Conservation (phyloP, 2,797 vertebrate species). For the Acipenser oxyrinchus region DNA sequence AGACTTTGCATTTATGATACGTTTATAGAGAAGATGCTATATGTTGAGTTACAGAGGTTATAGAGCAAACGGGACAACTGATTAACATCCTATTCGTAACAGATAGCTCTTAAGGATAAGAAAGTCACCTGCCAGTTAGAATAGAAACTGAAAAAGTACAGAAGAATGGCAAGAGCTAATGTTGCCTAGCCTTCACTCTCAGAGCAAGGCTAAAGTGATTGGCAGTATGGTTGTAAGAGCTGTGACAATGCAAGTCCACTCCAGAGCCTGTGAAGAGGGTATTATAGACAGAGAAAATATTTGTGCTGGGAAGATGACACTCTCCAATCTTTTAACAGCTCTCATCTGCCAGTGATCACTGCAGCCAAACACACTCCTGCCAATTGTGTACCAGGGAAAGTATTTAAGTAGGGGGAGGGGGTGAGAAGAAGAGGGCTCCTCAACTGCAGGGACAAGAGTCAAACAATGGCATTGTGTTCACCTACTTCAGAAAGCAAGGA, state of each 20-base stretch:
- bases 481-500: slow-evolving; percentile 49
- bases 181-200: slow-evolving; percentile 31
- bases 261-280: slow-evolving; percentile 69
- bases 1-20: too few species aligned
- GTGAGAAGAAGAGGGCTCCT: slow-evolving; percentile 45
- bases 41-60: too few species aligned
- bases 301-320: slow-evolving; percentile 66
- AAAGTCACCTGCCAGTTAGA: too few species aligned
- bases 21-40: too few species aligned
- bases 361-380: slow-evolving; percentile 40
- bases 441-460: slow-evolving; percentile 26
- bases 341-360: slow-evolving; percentile 46
- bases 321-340: slow-evolving; percentile 63
- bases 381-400: slow-evolving; percentile 34
- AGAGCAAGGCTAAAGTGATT: slow-evolving; percentile 28
- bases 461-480: slow-evolving; percentile 55
- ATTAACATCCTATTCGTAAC: too few species aligned
- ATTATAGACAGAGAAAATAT: slow-evolving; percentile 65
- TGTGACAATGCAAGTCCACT: slow-evolving; percentile 59
- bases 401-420: slow-evolving; percentile 34
- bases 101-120: too few species aligned
- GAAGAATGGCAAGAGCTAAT: slow-evolving; percentile 32
- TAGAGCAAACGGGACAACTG: too few species aligned
- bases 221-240: slow-evolving; percentile 30
- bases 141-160: slow-evolving; percentile 25